Conservation (phyloP, 1,140 invertebrate genomes). For the Battus philenor region DNA sequence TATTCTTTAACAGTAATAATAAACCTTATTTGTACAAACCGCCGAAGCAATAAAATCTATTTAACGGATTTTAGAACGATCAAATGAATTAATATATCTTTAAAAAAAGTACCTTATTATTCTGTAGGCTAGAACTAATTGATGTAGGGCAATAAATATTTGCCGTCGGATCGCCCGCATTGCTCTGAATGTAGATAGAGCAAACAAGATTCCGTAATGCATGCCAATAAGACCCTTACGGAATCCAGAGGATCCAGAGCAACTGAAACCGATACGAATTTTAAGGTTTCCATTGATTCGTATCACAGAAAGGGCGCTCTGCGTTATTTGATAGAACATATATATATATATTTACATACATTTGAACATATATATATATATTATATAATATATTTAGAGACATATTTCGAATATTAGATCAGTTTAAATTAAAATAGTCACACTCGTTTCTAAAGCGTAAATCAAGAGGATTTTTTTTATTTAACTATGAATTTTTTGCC, state of each 20-base stretch:
- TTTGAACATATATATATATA: no score
- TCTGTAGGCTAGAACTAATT: slow-evolving; percentile 49
- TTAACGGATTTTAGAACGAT: slow-evolving; percentile 61
- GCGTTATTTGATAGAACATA: no score
- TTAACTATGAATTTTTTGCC: no score
- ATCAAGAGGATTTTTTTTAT: no score
- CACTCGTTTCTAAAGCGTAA: no score
- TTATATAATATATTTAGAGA: no score
- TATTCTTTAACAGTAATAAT: slow-evolving; percentile 68
- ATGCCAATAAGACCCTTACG: slow-evolving; percentile 45
- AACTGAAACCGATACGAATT: slow-evolving; percentile 6
- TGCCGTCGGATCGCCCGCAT: slow-evolving; percentile 32
- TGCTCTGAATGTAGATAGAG: slow-evolving; percentile 45
- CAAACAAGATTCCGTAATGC: slow-evolving; percentile 38
- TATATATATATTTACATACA: no score
- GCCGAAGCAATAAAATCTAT: slow-evolving; percentile 62
- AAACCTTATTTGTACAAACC: slow-evolving; percentile 63
- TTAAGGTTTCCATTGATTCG: slow-evolving; percentile 11
- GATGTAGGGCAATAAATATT: slow-evolving; percentile 48
- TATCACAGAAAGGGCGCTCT: no score
- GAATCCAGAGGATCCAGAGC: slow-evolving; percentile 25
- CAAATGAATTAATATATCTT: slow-evolving; percentile 63
- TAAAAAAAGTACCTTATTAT: slow-evolving; percentile 42
- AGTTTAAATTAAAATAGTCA: no score
- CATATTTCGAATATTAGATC: no score